Percentiles rank a stretch among this genome's conserved stretches.
These are phyloP conservation scores for Melanotaenia pygmaea DNA, from an alignment of 2,797 vertebrate species.

Conservation along the genomic window DNA sequence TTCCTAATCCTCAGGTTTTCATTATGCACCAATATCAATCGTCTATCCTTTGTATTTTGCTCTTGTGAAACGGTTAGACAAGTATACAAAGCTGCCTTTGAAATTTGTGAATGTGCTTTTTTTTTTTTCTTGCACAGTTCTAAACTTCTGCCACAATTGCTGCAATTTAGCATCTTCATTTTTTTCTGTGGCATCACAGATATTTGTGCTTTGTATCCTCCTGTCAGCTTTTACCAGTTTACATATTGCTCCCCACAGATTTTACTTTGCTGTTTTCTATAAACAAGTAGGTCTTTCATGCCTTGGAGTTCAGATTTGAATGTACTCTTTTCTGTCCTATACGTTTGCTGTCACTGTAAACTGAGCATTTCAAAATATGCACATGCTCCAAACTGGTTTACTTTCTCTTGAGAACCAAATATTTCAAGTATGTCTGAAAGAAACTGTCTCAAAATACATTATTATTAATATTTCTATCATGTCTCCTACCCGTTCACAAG, in stretches of 20 bases:
- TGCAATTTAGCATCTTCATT: neutral
- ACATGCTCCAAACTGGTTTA: neutral
- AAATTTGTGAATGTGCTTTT: neutral
- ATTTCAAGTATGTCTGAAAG: neutral
- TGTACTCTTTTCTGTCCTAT: neutral
- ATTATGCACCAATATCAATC: neutral
- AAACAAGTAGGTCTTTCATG: neutral
- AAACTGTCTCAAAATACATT: neutral
- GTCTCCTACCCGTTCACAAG: no score
- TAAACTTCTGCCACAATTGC: neutral
- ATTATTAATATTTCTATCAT: no score
- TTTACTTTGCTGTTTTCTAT: neutral
- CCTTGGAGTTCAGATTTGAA: neutral
- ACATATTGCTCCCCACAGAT: neutral
- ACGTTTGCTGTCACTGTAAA: neutral
- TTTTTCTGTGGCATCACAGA: neutral
- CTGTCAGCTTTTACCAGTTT: neutral
- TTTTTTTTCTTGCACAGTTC: neutral
- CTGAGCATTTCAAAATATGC: neutral
- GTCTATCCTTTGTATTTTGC: neutral
- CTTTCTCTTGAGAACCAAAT: neutral
- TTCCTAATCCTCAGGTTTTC: slow-evolving; percentile 6
- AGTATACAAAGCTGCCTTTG: slow-evolving; percentile 15
- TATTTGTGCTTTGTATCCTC: slow-evolving; percentile 7
- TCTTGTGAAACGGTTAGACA: slow-evolving; percentile 16